Conservation (phyloP, 2,113 vertebrate species). For the Rhinoderma darwinii region DNA sequence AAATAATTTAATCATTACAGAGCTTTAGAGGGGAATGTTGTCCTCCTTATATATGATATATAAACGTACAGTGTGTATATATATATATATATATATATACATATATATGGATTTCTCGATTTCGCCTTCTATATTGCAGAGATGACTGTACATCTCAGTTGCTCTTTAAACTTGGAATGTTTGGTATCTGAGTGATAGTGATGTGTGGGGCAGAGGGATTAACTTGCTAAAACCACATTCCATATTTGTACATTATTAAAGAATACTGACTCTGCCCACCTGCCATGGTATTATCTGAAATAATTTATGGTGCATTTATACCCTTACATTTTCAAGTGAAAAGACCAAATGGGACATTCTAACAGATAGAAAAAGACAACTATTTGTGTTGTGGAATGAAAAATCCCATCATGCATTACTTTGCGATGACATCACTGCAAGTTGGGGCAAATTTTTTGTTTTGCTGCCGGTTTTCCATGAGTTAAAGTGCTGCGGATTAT, state of each 20-base stretch:
- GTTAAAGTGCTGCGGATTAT: no score
- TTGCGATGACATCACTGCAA: no score
- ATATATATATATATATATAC: neutral
- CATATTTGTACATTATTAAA: slow-evolving; percentile 29
- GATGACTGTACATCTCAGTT: neutral
- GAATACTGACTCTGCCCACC: neutral
- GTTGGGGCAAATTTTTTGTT: no score
- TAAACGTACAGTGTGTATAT: neutral
- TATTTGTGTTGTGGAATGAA: no score
- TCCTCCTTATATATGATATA: neutral
- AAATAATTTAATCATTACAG: neutral
- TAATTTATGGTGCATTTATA: no score
- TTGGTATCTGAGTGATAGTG: neutral
- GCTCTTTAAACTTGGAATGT: slow-evolving; percentile 17
- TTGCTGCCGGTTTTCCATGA: no score
- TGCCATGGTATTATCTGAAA: neutral
- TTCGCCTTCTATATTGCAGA: neutral
- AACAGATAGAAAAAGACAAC: no score
- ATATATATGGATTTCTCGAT: neutral
- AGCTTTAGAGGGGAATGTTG: neutral
- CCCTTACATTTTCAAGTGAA: no score
- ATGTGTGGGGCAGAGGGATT: neutral
- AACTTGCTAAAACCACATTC: neutral
- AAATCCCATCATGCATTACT: no score
- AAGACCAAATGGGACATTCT: no score